phyloP scores from a whole-genome alignment of 2,113 vertebrate species.

The Trematomus loennbergii region DNA sequence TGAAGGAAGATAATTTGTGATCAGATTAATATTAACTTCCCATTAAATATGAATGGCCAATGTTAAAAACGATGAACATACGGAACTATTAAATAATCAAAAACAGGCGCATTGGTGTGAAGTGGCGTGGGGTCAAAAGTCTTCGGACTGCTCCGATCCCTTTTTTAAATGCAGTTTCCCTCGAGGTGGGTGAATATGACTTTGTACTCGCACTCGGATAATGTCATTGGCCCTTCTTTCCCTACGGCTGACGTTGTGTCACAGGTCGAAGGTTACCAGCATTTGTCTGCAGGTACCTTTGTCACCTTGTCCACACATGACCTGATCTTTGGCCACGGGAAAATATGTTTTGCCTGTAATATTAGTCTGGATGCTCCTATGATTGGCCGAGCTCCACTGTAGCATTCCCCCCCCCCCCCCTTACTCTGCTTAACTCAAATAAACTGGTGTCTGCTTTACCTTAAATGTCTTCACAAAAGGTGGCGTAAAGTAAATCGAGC shows the following conservation, averaged over 20 bases:
- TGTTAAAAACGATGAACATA: conserved; percentile 74
- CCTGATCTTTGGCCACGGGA: conserved; percentile 51
- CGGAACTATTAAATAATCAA: conserved; percentile 74
- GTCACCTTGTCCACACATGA: conserved; percentile 66
- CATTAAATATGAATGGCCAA: conserved; percentile 81
- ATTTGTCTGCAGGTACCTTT: conserved; percentile 48
- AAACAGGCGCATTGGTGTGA: conserved; percentile 70
- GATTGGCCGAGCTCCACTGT: conserved; percentile 54
- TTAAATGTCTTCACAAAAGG: conserved; percentile 12
- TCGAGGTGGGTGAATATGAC: conserved; percentile 57
- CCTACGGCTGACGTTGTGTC: conserved; percentile 45
- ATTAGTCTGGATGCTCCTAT: conserved; percentile 29
- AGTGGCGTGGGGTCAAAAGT: conserved; percentile 47
- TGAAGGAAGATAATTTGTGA: conserved; percentile 83
- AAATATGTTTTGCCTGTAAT: conserved; percentile 63
- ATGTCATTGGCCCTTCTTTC: conserved; percentile 62
- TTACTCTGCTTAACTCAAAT: conserved; percentile 16
- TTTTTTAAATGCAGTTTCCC: conserved; percentile 51
- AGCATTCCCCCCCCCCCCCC: conserved; percentile 6
- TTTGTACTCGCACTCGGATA: conserved; percentile 40
- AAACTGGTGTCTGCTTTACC: conserved; percentile 3
- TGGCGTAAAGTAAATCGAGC: conserved; percentile 9
- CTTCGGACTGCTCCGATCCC: conserved; percentile 10
- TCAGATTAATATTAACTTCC: conserved; percentile 85
- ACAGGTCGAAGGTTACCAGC: conserved; percentile 23